Base-by-base conservation (phyloP, 2,888 invertebrate species). In the Odiellus spinosus region DNA sequence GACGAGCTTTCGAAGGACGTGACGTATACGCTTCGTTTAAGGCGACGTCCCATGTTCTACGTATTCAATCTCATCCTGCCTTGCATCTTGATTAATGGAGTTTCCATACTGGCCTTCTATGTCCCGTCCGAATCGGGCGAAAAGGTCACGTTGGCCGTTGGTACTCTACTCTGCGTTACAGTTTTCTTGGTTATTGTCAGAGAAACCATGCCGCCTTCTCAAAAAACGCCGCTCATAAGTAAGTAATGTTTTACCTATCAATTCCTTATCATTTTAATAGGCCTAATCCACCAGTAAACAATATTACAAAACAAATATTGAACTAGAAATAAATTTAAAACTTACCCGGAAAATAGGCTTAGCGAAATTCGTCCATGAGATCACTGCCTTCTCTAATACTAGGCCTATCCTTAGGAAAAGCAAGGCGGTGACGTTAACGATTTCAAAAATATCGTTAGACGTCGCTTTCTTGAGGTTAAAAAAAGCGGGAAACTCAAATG, bases 111-210 rank as follows among this genome's bases (percentile, higher is more conserved):
- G 57, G 83, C 84, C 48, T 85, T 85, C 70, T 85, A 84, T 72
- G 84, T 85, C 59, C 85, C 85, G 20, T 82, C 82, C 39, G 85
- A 84, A 63, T 82, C 82, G 3, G 85, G 85, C 1, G 85, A 85
- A 64, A 85, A 85, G 66, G 85, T 85, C 51, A 85, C 84, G 1
- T 71, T 85, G 19, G 84, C 84, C 19, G 85, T 85, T 60, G 83
- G 83, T 58, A 84, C 85, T 3, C 73, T 85, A n/a, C 73, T 85
- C 12, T 83, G 83, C 18, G 84, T 85, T 79, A 85, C 85, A 0
- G 85, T 85, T 33, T 85, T 85, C 66, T 72, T 85, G 53, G 84
- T 85, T 83, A 80, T 85, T 40, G 85, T 85, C 47, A 71, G 85
- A 52, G 84, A 85, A 61, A 83, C 82, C 14, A 69, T 85, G 56